These are phyloP conservation scores for Beroe forskalii DNA, from an alignment of 37 sponge, comb jelly and placozoan genomes.

Conservation along the genomic window DNA sequence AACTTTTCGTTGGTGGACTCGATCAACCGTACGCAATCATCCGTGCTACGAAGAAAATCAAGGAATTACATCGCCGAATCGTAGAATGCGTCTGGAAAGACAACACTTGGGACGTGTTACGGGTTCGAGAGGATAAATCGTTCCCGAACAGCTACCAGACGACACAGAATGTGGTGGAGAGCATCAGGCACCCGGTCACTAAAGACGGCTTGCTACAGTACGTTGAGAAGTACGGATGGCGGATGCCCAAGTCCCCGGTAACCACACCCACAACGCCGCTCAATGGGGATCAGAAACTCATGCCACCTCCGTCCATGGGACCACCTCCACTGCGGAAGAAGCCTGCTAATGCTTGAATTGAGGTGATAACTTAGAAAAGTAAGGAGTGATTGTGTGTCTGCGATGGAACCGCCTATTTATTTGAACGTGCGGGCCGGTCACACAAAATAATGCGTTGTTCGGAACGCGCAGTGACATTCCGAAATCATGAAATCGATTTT, in stretches of 20 bases:
- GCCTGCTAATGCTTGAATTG: not conserved
- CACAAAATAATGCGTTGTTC: too few relatives aligned
- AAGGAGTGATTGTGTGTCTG: too few relatives aligned
- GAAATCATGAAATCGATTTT: too few relatives aligned
- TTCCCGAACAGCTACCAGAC: constrained; percentile 85
- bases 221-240: constrained; percentile 37
- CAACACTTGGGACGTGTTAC: constrained; percentile 80
- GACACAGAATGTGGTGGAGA: constrained; percentile 73
- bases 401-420: too few relatives aligned
- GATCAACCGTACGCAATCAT: constrained; percentile 69
- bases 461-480: too few relatives aligned
- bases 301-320: constrained; percentile 29
- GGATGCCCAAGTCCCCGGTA: not conserved
- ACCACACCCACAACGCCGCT: not conserved
- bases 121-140: constrained; percentile 89
- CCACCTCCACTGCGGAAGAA: not conserved
- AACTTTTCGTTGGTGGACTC: constrained; percentile 76
- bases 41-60: constrained; percentile 75
- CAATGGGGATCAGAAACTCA: constrained; percentile 51
- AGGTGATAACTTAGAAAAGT: not conserved
- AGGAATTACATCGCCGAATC: constrained; percentile 79
- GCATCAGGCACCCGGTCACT: constrained; percentile 20
- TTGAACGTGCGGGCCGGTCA: too few relatives aligned
- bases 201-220: not conserved
- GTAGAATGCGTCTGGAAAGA: constrained; percentile 84